Evolutionary conservation across 2,888 invertebrate species (phyloP).

Genomic region (Caenorhabditis becei): DNA sequence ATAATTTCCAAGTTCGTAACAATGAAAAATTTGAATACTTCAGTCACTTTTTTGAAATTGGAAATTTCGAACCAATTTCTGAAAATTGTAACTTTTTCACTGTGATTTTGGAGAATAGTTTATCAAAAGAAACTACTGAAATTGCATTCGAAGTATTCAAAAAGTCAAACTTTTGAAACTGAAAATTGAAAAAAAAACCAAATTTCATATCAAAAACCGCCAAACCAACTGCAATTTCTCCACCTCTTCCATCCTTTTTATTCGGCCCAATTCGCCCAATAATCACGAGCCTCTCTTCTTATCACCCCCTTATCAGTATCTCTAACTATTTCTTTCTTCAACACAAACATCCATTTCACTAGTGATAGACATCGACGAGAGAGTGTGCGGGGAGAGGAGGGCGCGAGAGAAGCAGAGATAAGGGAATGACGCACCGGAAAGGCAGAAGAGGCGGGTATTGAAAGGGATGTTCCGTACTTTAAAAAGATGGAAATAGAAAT

Average conservation of each 20-base stretch:
- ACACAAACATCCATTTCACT: slow-evolving; percentile 48
- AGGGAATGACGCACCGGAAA: slow-evolving; percentile 45
- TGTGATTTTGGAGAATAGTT: too few species aligned
- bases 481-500: too few species aligned
- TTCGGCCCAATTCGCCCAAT: slow-evolving; percentile 30
- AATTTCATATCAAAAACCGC: neutral
- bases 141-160: too few species aligned
- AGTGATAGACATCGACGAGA: slow-evolving; percentile 41
- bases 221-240: neutral
- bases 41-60: too few species aligned
- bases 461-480: slow-evolving; percentile 35
- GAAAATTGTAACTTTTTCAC: too few species aligned
- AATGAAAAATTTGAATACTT: too few species aligned
- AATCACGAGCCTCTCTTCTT: slow-evolving; percentile 44
- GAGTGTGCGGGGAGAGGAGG: neutral
- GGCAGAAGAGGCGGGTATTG: slow-evolving; percentile 19
- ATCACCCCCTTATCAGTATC: slow-evolving; percentile 11
- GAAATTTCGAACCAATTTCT: too few species aligned
- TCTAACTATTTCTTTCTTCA: neutral
- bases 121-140: too few species aligned
- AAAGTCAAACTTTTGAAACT: too few species aligned
- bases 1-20: too few species aligned
- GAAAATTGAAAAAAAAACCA: neutral
- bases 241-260: slow-evolving; percentile 16
- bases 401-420: slow-evolving; percentile 2